Evolutionary conservation across 2,888 invertebrate species (phyloP).

Genomic region (Liopterus haemorrhoidalis): DNA sequence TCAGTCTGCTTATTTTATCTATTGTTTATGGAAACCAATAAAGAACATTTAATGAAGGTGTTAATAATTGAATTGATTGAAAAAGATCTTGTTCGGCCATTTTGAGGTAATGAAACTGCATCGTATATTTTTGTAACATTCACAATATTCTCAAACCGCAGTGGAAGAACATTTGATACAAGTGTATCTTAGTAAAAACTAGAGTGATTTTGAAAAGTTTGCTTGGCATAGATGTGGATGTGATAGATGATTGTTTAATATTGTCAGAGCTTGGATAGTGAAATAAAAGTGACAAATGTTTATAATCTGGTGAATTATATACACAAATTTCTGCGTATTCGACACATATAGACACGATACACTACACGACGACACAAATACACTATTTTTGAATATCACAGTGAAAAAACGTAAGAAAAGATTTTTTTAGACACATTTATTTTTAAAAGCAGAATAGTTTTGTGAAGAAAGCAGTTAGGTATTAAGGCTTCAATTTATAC

Average conservation of each 20-base stretch:
- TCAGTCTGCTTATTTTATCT: too few species aligned
- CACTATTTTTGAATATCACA: slow-evolving; percentile 46
- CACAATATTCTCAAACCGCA: slow-evolving; percentile 16
- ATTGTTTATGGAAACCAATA: too few species aligned
- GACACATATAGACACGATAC: slow-evolving; percentile 42
- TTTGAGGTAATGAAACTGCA: too few species aligned
- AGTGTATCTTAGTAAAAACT: slow-evolving; percentile 8
- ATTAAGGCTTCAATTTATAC: slow-evolving; percentile 24
- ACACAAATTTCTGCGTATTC: slow-evolving; percentile 33
- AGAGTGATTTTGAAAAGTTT: not conserved
- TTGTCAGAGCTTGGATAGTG: not conserved
- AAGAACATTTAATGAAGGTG: too few species aligned
- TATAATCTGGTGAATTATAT: too few species aligned
- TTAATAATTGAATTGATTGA: too few species aligned
- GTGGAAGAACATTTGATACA: slow-evolving; percentile 23
- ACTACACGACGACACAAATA: slow-evolving; percentile 43
- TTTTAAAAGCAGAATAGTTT: slow-evolving; percentile 37
- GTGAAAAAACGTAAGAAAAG: slow-evolving; percentile 41
- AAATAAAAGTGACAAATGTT: too few species aligned
- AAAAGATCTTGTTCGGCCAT: too few species aligned
- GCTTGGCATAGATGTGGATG: not conserved
- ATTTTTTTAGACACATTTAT: slow-evolving; percentile 37
- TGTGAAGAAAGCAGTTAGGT: slow-evolving; percentile 31
- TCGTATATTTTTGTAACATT: not conserved
- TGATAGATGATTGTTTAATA: not conserved